Percentiles rank a stretch among this genome's conserved stretches.
phyloP scores from a whole-genome alignment of 2,113 vertebrate species.

The Scortum barcoo region DNA sequence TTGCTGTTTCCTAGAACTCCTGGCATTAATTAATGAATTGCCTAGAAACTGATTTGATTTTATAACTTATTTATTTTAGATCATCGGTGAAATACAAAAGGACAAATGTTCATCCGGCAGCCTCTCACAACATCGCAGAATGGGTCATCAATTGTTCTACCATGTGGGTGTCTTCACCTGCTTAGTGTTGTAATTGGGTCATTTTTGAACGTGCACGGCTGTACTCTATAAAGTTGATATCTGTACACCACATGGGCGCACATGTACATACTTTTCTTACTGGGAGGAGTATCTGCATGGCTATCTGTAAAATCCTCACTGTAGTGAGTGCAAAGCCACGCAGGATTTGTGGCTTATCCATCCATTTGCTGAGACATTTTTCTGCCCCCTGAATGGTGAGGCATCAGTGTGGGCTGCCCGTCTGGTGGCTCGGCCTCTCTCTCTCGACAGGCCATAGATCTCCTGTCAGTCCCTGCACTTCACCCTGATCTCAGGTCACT shows the following conservation, averaged over 20 bases:
- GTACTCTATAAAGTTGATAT: background rate
- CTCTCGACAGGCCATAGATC: constrained; percentile 67
- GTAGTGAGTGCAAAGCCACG: background rate
- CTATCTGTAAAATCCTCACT: background rate
- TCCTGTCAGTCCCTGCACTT: constrained; percentile 55
- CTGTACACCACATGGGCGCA: background rate
- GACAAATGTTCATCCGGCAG: background rate
- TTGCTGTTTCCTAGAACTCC: background rate
- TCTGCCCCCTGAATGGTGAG: background rate
- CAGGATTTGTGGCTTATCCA: constrained; percentile 17
- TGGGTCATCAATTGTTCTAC: background rate
- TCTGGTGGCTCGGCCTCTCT: constrained; percentile 23
- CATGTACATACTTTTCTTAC: background rate
- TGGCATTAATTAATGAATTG: background rate
- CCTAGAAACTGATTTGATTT: background rate
- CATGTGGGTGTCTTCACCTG: background rate
- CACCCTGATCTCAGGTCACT: constrained; percentile 60
- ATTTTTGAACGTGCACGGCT: background rate
- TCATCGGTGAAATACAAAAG: background rate
- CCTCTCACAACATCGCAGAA: background rate
- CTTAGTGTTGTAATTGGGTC: background rate
- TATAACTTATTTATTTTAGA: background rate
- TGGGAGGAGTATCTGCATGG: background rate
- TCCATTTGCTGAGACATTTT: constrained; percentile 31
- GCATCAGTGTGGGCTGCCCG: background rate